A percentile compares a stretch with the other conserved stretches of the same genome.
Evolutionary conservation across 2,888 invertebrate species (phyloP).

Genomic region (Drosophila prolongata): DNA sequence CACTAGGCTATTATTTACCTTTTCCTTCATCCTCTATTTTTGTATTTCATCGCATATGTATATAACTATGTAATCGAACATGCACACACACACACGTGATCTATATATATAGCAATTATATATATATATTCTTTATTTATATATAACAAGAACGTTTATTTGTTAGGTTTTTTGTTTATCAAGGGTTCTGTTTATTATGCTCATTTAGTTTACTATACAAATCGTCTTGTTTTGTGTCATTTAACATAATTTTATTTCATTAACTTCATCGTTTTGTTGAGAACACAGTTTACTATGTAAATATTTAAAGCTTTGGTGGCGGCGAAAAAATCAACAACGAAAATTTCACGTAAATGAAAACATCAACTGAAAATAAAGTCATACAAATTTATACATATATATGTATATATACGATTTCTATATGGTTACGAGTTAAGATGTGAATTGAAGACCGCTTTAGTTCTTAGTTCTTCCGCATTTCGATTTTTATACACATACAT

Average conservation of each 20-base stretch:
- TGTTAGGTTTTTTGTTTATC: constrained; percentile 17
- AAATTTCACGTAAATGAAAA: constrained; percentile 23
- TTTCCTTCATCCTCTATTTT: constrained; percentile 11
- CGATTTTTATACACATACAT: constrained; percentile 60
- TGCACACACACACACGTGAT: constrained; percentile 53
- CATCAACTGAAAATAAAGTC: constrained; percentile 11
- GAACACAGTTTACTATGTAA: constrained; percentile 75
- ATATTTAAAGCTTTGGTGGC: constrained; percentile 79
- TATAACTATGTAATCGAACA: constrained; percentile 46
- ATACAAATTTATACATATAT: constrained; percentile 12
- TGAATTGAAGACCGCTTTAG: constrained; percentile 66
- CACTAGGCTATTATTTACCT: constrained; percentile 43
- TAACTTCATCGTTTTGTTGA: constrained; percentile 60
- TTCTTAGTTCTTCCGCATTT: constrained; percentile 36
- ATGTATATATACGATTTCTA: constrained; percentile 12
- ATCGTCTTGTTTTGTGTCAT: constrained; percentile 49
- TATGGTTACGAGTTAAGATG: constrained; percentile 39
- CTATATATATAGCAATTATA: constrained; percentile 34
- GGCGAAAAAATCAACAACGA: constrained; percentile 58
- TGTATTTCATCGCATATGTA: constrained; percentile 52
- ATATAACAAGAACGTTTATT: constrained; percentile 68
- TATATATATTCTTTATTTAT: constrained; percentile 43
- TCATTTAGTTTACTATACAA: constrained; percentile 72
- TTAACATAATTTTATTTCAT: constrained; percentile 51
- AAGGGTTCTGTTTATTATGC: constrained; percentile 53